Conservation (phyloP, 2,888 invertebrate species). For the Platycheirus albimanus region DNA sequence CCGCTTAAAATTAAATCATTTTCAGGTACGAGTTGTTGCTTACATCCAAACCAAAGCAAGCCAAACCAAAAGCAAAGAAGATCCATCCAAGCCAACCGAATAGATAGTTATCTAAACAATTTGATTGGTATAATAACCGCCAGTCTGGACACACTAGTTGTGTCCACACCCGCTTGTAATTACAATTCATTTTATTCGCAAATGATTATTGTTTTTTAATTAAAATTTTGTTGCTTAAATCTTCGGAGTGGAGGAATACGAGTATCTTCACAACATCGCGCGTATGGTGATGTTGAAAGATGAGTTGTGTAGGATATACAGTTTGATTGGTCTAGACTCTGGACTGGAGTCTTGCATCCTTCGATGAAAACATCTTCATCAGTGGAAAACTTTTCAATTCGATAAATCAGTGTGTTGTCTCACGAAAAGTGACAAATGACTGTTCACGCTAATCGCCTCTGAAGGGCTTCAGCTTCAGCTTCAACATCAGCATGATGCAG, state of each 20-base stretch:
- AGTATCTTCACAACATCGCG: constrained; percentile 2
- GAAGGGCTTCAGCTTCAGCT: constrained; percentile 68
- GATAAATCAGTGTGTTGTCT: constrained; percentile 20
- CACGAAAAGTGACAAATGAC: constrained; percentile 38
- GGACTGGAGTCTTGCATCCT: constrained; percentile 4
- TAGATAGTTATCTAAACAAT: constrained; percentile 32
- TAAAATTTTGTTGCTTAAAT: constrained; percentile 43
- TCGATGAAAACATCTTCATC: background rate
- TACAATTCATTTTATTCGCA: constrained; percentile 41
- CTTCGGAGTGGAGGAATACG: background rate
- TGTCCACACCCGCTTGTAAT: constrained; percentile 43
- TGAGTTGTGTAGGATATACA: background rate
- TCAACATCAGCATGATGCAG: background rate
- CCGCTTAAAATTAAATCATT: constrained; percentile 13
- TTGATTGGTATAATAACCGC: constrained; percentile 28
- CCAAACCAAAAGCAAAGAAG: background rate
- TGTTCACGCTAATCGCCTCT: constrained; percentile 37
- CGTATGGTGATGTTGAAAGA: no score
- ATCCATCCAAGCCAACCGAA: constrained; percentile 40
- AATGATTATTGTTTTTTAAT: constrained; percentile 44
- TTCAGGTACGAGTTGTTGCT: background rate
- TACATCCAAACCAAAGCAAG: background rate
- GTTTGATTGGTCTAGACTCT: constrained; percentile 15
- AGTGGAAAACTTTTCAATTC: constrained; percentile 26
- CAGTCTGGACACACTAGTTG: constrained; percentile 24